These are phyloP conservation scores for Fundulus diaphanus DNA, from an alignment of 2,797 vertebrate species.

Conservation along the genomic window DNA sequence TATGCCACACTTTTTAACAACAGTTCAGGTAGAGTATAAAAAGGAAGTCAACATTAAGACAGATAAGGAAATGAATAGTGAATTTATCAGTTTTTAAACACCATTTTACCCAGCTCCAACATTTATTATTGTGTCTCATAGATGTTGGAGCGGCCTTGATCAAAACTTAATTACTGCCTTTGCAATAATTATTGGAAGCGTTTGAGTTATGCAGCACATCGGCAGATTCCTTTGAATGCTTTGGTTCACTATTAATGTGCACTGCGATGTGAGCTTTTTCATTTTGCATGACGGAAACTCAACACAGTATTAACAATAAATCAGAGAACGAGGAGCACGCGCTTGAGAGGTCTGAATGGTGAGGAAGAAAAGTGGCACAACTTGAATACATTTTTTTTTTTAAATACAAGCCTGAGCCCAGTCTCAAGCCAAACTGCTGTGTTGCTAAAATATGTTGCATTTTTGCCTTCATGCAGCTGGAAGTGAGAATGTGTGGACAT, in stretches of 20 bases:
- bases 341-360: conserved; percentile 46
- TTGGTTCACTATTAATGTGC: conserved; percentile 61
- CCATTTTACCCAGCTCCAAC: not conserved
- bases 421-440: not conserved
- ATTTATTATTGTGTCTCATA: conserved; percentile 22
- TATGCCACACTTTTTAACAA: conserved; percentile 6
- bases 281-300: conserved; percentile 66
- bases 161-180: conserved; percentile 51
- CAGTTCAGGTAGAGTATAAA: not conserved
- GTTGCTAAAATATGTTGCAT: not conserved
- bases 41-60: not conserved
- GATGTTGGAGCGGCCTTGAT: conserved; percentile 36
- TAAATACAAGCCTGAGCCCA: conserved; percentile 24
- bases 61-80: no score
- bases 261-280: conserved; percentile 52
- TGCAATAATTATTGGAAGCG: conserved; percentile 47
- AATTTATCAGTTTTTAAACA: conserved; percentile 8
- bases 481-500: not conserved
- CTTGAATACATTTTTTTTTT: conserved; percentile 54
- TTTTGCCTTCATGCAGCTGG: not conserved
- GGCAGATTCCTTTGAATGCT: conserved; percentile 55
- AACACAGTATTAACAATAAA: conserved; percentile 70
- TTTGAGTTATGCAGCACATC: conserved; percentile 43
- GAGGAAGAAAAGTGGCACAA: conserved; percentile 56
- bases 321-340: conserved; percentile 48